phyloP scores from a whole-genome alignment of 2,888 invertebrate species.

The Pegoplata infirma region DNA sequence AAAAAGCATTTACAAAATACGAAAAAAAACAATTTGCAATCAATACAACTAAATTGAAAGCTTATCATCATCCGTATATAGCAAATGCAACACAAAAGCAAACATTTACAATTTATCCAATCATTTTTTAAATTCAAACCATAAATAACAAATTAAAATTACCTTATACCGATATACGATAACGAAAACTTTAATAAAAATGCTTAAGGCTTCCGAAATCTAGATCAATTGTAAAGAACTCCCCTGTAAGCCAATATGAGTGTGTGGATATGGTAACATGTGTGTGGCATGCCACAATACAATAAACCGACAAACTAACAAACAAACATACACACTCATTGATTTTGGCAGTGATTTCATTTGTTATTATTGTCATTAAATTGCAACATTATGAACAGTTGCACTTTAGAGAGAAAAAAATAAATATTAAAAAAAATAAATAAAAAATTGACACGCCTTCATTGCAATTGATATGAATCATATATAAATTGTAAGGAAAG shows the following conservation, averaged over 20 bases:
- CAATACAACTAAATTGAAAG: constrained; percentile 27
- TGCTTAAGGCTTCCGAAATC: constrained; percentile 57
- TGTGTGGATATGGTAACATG: constrained; percentile 5
- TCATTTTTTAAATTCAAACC: constrained; percentile 55
- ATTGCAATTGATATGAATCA: constrained; percentile 74
- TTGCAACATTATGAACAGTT: constrained; percentile 59
- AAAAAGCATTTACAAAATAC: too few relatives aligned
- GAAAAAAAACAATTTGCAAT: too few relatives aligned
- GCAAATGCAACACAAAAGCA: constrained; percentile 30
- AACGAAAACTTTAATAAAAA: constrained; percentile 35
- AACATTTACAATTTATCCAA: constrained; percentile 46
- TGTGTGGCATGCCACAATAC: constrained; percentile 41
- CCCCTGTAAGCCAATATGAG: constrained; percentile 19
- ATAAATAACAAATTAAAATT: constrained; percentile 61
- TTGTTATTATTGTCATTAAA: constrained; percentile 63
- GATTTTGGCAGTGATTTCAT: constrained; percentile 61
- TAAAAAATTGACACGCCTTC: constrained; percentile 72
- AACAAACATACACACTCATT: constrained; percentile 36
- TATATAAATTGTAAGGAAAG: constrained; percentile 50
- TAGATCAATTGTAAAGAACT: constrained; percentile 52
- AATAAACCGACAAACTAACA: too few relatives aligned
- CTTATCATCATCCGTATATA: constrained; percentile 52
- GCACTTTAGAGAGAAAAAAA: constrained; percentile 58
- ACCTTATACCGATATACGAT: constrained; percentile 47
- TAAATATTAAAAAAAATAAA: constrained; percentile 48